Conservation (phyloP, 1,140 invertebrate genomes). For the Stegodyphus dumicola region DNA sequence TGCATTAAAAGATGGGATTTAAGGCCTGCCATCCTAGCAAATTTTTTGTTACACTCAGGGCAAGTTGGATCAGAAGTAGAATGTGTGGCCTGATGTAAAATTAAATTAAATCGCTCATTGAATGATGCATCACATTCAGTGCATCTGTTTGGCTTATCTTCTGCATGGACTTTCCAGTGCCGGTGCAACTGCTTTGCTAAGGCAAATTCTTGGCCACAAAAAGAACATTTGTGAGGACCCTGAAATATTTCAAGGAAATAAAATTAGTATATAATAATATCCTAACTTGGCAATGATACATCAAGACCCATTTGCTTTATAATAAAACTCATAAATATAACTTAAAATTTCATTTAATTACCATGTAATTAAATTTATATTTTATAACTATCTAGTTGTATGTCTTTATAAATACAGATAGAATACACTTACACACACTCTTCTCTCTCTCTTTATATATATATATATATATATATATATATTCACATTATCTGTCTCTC, state of each 20-base stretch:
- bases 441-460: no score
- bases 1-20: conserved; percentile 79
- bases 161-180: conserved; percentile 73
- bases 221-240: conserved; percentile 72
- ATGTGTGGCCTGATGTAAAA: conserved; percentile 75
- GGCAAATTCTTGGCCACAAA: conserved; percentile 72
- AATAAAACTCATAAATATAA: no score
- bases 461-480: no score
- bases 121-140: conserved; percentile 74
- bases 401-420: no score
- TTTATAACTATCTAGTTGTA: no score
- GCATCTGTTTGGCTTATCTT: conserved; percentile 76
- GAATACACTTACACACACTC: no score
- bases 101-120: conserved; percentile 75
- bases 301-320: no score
- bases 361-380: no score
- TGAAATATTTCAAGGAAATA: conserved; percentile 55
- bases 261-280: no score
- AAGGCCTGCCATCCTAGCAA: conserved; percentile 76
- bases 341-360: no score
- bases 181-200: conserved; percentile 71
- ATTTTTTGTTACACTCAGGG: conserved; percentile 76
- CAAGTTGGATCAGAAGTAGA: conserved; percentile 72
- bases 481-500: no score
- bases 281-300: no score